These are phyloP conservation scores for Scelioninae gen. 1 DNA, from an alignment of 2,888 invertebrate species.

Conservation along the genomic window DNA sequence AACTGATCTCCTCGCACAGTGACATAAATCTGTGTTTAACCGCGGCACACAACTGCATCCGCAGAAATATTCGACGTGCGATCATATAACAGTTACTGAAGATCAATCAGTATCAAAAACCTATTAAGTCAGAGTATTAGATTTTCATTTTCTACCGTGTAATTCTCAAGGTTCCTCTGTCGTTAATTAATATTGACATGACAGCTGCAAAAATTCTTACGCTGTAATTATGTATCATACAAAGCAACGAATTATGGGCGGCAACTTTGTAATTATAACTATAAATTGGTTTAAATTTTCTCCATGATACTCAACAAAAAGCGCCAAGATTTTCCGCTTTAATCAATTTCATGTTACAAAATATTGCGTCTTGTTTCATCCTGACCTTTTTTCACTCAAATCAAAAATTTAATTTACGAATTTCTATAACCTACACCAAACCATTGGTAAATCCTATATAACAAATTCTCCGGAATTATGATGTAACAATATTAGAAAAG, in stretches of 20 bases:
- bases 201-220: slow-evolving; percentile 53
- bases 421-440: too few relatives aligned
- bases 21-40: slow-evolving; percentile 59
- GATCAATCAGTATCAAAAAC: slow-evolving; percentile 65
- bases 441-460: too few relatives aligned
- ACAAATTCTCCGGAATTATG: too few relatives aligned
- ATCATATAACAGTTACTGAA: slow-evolving; percentile 51
- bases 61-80: slow-evolving; percentile 15
- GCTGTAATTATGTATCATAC: slow-evolving; percentile 36
- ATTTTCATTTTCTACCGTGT: slow-evolving; percentile 62
- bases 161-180: slow-evolving; percentile 38
- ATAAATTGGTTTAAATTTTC: too few relatives aligned
- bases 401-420: too few relatives aligned
- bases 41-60: slow-evolving; percentile 29
- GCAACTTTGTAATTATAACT: too few relatives aligned
- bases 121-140: slow-evolving; percentile 62
- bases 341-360: too few relatives aligned
- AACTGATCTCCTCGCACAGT: slow-evolving; percentile 23
- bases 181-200: slow-evolving; percentile 61
- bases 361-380: too few relatives aligned
- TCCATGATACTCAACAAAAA: too few relatives aligned
- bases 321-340: too few relatives aligned
- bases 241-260: slow-evolving; percentile 48
- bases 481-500: too few relatives aligned
- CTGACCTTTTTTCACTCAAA: too few relatives aligned